Evolutionary conservation across 1,140 invertebrate genomes (phyloP), one percentile per base, ranked within the genome.

Genomic region (Patella vulgata): DNA sequence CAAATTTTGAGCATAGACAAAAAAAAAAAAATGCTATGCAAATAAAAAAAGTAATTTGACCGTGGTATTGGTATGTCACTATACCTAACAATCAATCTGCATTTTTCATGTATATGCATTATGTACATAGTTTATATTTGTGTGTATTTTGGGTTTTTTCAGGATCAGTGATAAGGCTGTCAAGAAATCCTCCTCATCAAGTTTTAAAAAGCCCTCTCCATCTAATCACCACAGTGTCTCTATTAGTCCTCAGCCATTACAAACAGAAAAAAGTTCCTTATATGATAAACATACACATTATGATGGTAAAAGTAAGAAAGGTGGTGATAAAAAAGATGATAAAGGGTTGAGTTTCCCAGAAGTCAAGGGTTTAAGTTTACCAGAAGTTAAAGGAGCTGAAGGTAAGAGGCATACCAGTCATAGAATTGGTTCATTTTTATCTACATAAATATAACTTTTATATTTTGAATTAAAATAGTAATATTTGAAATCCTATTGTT

Each of bases 111-210:
- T n/a, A n/a, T n/a, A n/a, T n/a, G n/a, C n/a, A n/a, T n/a, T n/a
- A n/a, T n/a, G n/a, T n/a, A n/a, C n/a, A n/a, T n/a, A n/a, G n/a
- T n/a, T n/a, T n/a, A n/a, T n/a, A n/a, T n/a, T n/a, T n/a, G n/a
- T n/a, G n/a, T n/a, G n/a, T n/a, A n/a, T n/a, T n/a, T n/a, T 23
- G 52, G n/a, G 30, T 43, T 54, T 23, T 79, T 77, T 43, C 79
- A 91, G 90, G 89, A 94, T 96, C 12, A 96, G 95, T 63, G 76
- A 78, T 27, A 78, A 78, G 48, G 62, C 70, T 31, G 60, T 71
- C 12, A 75, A 75, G 66, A 70, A 74, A 46, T 40, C 71, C n/a
- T 21, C 71, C 23, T 44, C 64, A 9, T 67, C 68, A 43, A 55
- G 59, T 36, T 50, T 33, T 12, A 68, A 67, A 51, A 73, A 66